These are phyloP conservation scores for Batillaria attramentaria DNA, from an alignment of 1,140 invertebrate genomes.

Conservation along the genomic window DNA sequence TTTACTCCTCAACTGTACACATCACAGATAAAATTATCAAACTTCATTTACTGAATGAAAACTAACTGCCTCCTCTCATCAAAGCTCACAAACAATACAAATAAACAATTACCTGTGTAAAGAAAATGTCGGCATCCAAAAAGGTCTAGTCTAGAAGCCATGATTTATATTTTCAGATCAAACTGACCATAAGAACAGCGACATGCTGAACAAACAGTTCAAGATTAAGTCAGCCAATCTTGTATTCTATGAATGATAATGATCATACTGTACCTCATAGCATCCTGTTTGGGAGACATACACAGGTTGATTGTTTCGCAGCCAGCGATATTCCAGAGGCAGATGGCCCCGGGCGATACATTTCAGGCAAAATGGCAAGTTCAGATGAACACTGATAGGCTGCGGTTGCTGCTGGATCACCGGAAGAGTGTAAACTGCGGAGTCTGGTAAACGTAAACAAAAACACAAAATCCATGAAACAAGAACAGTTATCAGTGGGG, in stretches of 20 bases:
- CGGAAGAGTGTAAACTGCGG: constrained; percentile 32
- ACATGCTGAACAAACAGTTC: background rate
- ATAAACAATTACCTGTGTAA: no score
- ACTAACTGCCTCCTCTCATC: no score
- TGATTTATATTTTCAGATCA: no score
- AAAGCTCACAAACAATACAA: no score
- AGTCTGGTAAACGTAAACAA: constrained; percentile 19
- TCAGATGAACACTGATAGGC: constrained; percentile 25
- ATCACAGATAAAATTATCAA: background rate
- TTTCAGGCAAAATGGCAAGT: constrained; percentile 29
- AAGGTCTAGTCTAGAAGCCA: no score
- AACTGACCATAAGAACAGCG: no score
- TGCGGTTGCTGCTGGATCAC: constrained; percentile 39
- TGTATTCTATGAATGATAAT: no score
- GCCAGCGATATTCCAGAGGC: constrained; percentile 46
- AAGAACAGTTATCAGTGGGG: background rate
- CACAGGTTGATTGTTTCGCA: constrained; percentile 23
- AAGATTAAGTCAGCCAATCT: no score
- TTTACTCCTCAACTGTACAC: background rate
- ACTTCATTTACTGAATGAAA: background rate
- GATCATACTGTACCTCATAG: constrained; percentile 18
- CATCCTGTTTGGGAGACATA: constrained; percentile 12
- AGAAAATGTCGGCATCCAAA: no score
- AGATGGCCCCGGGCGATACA: constrained; percentile 43
- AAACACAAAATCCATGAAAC: background rate